A percentile compares a stretch with the other conserved stretches of the same genome.
Conservation (phyloP, 2,797 vertebrate species). For the Argyrosomus regius region DNA sequence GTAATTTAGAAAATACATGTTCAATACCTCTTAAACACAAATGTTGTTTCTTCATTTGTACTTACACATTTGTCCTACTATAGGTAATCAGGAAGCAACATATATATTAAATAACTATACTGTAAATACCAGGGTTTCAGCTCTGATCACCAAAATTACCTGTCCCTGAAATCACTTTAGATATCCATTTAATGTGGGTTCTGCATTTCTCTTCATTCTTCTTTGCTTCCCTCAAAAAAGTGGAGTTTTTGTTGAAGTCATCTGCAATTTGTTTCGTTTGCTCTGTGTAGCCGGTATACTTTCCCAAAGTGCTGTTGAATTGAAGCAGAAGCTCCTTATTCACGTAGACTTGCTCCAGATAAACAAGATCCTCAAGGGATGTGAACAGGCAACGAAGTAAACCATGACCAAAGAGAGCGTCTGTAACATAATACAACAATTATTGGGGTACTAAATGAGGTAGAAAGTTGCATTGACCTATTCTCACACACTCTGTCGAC, state of each 20-base stretch:
- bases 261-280: background rate
- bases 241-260: slow-evolving; percentile 16
- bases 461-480: background rate
- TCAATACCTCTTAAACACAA: background rate
- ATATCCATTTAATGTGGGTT: fast-evolving
- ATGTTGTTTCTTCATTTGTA: background rate
- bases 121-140: background rate
- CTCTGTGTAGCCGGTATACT: slow-evolving; percentile 45
- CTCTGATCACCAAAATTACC: slow-evolving; percentile 29
- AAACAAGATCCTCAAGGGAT: slow-evolving; percentile 28
- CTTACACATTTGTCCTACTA: background rate
- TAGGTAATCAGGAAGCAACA: background rate
- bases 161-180: background rate
- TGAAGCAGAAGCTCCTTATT: slow-evolving; percentile 39
- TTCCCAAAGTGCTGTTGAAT: slow-evolving; percentile 72
- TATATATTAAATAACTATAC: background rate
- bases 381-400: slow-evolving; percentile 7
- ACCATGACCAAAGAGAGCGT: background rate
- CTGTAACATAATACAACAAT: slow-evolving; percentile 43
- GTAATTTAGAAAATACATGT: background rate
- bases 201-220: background rate
- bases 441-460: background rate
- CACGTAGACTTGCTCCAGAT: slow-evolving; percentile 27
- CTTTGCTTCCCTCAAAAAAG: background rate
- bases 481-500: background rate